These are phyloP conservation scores for Heteractis magnifica DNA, from an alignment of 92 coral and sea anemone species.

Conservation along the genomic window DNA sequence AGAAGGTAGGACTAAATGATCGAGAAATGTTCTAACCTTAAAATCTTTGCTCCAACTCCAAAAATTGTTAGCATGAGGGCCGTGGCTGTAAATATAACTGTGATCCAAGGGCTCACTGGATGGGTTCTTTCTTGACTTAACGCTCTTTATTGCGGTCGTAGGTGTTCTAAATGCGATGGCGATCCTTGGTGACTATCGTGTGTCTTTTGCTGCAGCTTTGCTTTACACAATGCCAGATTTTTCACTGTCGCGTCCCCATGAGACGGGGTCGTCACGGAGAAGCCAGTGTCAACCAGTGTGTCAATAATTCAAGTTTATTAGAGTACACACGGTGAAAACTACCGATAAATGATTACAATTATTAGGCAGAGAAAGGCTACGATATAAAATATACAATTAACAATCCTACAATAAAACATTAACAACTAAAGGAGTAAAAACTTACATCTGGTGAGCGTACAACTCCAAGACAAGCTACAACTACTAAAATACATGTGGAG, in stretches of 20 bases:
- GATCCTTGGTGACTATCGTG: no score
- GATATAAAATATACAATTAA: no score
- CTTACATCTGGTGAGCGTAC: no score
- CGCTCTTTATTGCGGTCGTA: background rate
- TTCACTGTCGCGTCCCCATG: slow-evolving; percentile 49
- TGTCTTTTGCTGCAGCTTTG: background rate
- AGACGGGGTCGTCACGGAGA: background rate
- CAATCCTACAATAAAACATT: no score
- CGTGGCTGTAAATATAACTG: background rate
- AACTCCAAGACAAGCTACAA: no score
- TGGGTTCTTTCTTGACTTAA: background rate
- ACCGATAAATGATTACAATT: no score
- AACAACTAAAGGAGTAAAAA: no score
- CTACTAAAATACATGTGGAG: no score
- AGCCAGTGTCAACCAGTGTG: no score
- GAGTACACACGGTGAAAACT: no score
- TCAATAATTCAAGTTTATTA: no score
- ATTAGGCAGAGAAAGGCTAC: no score
- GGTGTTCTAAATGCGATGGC: background rate
- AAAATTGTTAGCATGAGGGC: background rate
- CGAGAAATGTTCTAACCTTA: background rate
- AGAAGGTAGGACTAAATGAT: background rate
- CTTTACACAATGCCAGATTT: slow-evolving; percentile 24
- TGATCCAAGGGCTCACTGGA: background rate
- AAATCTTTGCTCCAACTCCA: background rate